phyloP scores from a whole-genome alignment of 2,797 vertebrate species.

The Falco columbarius region DNA sequence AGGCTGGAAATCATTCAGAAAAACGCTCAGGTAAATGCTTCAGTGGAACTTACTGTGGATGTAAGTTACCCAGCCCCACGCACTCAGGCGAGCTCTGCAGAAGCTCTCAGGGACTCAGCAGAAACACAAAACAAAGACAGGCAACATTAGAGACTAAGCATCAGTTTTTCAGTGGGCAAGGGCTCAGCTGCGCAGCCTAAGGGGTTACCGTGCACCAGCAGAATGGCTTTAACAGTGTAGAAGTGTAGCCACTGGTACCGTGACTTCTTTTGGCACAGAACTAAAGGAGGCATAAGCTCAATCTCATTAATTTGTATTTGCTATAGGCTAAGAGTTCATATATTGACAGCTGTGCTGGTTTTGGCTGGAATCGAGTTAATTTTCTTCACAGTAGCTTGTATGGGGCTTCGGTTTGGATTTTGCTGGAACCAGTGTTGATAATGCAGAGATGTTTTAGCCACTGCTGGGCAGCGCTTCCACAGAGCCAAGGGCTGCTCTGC shows the following conservation, averaged over 20 bases:
- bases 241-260: not conserved
- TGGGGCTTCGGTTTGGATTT: not conserved
- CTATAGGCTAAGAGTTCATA: not conserved
- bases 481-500: not conserved
- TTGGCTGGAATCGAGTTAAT: not conserved
- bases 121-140: not conserved
- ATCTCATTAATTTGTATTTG: not conserved
- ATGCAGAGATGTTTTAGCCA: not conserved
- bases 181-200: rapidly evolving
- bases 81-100: rapidly evolving
- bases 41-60: not conserved
- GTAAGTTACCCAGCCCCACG: not conserved
- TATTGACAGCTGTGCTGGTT: not conserved
- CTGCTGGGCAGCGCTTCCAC: not conserved
- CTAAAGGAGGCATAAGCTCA: not conserved
- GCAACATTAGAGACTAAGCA: not conserved
- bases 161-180: not conserved
- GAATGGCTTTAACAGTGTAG: not conserved
- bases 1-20: not conserved
- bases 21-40: not conserved
- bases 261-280: not conserved
- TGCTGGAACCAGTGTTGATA: not conserved
- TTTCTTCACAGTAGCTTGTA: not conserved
- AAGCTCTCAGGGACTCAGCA: not conserved
- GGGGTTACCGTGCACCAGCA: rapidly evolving